Evolutionary conservation across 1,140 invertebrate genomes (phyloP).

Genomic region (Tetragonula clypearis): DNA sequence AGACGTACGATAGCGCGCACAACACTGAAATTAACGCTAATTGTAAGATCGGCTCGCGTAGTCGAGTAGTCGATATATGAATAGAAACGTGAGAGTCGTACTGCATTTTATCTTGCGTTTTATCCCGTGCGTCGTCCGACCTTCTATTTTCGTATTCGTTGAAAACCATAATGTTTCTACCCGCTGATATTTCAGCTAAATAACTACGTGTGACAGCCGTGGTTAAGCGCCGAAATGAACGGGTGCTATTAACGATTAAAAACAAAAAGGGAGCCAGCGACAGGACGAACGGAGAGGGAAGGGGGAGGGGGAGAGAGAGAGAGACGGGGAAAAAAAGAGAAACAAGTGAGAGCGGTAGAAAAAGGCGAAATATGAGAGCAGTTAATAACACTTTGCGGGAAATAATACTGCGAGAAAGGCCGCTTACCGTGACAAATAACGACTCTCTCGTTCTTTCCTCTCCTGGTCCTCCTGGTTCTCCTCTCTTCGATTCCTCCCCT

Average conservation of each 20-base stretch:
- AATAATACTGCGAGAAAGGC: conserved; percentile 82
- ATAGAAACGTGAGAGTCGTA: not conserved
- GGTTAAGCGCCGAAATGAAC: conserved; percentile 75
- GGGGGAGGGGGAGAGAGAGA: too few species aligned
- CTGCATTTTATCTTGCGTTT: not conserved
- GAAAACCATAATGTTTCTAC: conserved; percentile 54
- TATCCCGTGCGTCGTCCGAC: not conserved
- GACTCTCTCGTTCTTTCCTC: conserved; percentile 68
- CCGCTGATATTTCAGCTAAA: conserved; percentile 74
- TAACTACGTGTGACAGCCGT: conserved; percentile 70
- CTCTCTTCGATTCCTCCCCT: conserved; percentile 46
- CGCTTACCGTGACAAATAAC: conserved; percentile 82
- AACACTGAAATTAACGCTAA: too few species aligned
- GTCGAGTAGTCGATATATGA: not conserved
- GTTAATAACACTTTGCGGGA: conserved; percentile 82
- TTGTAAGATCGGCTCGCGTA: not conserved
- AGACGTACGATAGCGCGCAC: too few species aligned
- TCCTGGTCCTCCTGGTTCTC: conserved; percentile 50
- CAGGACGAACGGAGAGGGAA: conserved; percentile 53
- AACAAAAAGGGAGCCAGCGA: conserved; percentile 69
- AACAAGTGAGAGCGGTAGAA: conserved; percentile 75
- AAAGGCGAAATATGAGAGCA: conserved; percentile 81
- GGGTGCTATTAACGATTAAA: conserved; percentile 79
- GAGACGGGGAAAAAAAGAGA: conserved; percentile 63
- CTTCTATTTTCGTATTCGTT: conserved; percentile 24